A percentile compares a stretch with the other conserved stretches of the same genome.
phyloP scores from a whole-genome alignment of 1,140 invertebrate genomes.

The Bombus waltoni region DNA sequence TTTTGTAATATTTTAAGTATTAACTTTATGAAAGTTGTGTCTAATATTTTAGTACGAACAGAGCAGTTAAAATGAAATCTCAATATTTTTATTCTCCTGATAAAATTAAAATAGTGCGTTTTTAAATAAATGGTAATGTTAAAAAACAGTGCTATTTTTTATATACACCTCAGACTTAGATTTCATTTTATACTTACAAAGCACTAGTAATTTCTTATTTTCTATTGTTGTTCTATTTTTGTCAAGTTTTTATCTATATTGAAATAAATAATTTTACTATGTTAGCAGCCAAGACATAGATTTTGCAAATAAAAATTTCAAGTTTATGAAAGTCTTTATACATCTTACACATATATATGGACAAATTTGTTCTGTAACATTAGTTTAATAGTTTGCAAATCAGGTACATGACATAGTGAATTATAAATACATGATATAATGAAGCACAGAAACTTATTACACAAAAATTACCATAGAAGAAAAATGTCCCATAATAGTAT shows the following conservation, averaged over 20 bases:
- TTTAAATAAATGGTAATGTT: background rate
- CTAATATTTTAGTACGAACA: background rate
- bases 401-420: slow-evolving; percentile 56
- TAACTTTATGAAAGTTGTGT: background rate
- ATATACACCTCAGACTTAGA: background rate
- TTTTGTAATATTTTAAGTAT: background rate
- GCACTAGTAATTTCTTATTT: background rate
- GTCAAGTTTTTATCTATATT: background rate
- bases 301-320: background rate
- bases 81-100: background rate
- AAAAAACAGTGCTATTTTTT: background rate
- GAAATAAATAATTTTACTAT: background rate
- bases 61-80: background rate
- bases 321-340: background rate
- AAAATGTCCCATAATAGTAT: slow-evolving; percentile 1
- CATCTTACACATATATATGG: slow-evolving; percentile 11
- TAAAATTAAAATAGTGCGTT: slow-evolving; percentile 1
- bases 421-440: slow-evolving; percentile 43
- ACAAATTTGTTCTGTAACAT: slow-evolving; percentile 20
- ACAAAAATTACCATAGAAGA: background rate
- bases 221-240: background rate
- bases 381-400: slow-evolving; percentile 47
- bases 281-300: background rate
- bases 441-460: slow-evolving; percentile 27
- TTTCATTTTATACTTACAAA: background rate